These are phyloP conservation scores for Periplaneta americana DNA, from an alignment of 1,140 invertebrate genomes.

Conservation along the genomic window DNA sequence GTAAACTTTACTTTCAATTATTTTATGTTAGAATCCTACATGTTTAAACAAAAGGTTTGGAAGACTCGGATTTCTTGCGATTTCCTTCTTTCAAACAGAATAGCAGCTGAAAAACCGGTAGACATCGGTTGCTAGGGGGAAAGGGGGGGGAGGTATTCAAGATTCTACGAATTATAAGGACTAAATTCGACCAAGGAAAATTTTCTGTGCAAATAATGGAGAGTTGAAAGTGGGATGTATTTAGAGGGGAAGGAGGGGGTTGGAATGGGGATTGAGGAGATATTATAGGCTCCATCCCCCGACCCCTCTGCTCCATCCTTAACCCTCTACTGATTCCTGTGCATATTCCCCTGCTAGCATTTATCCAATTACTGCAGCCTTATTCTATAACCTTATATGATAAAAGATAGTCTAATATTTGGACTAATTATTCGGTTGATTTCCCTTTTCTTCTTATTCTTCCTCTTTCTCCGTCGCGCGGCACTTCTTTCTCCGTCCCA, in stretches of 20 bases:
- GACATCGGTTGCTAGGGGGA: background rate
- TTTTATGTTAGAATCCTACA: background rate
- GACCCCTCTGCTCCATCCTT: background rate
- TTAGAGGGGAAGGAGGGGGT: background rate
- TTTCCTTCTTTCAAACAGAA: background rate
- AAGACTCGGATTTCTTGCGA: background rate
- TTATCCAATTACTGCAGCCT: conserved; percentile 19
- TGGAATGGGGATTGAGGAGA: background rate
- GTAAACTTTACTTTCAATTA: too few relatives aligned
- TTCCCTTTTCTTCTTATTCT: conserved; percentile 11
- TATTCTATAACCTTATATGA: conserved; percentile 20
- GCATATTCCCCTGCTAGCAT: background rate
- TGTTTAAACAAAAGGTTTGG: background rate
- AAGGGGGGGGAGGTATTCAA: too few relatives aligned
- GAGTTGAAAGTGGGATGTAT: background rate
- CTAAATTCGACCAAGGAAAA: conserved; percentile 3
- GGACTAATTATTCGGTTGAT: conserved; percentile 20
- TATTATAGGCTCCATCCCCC: background rate
- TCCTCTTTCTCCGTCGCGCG: background rate
- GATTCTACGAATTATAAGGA: background rate
- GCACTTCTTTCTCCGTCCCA: background rate
- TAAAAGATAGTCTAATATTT: conserved; percentile 20
- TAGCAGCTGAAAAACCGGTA: background rate
- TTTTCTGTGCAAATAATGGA: background rate
- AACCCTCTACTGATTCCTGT: background rate